Base-by-base conservation (phyloP, 2,888 invertebrate species). In the Eupelmus urozonus region DNA sequence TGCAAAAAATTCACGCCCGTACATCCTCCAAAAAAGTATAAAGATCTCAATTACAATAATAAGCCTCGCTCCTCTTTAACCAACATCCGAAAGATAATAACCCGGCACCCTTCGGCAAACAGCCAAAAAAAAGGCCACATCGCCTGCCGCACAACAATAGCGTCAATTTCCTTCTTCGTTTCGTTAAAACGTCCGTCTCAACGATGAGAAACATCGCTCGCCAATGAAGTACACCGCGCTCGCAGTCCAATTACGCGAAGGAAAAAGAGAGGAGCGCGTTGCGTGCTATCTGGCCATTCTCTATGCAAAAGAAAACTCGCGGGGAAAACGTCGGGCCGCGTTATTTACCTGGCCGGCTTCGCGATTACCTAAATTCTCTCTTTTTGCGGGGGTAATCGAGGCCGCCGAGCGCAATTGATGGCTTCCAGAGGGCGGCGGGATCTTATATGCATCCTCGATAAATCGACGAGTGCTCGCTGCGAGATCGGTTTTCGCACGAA, bases 41-140 rank as follows among this genome's bases (percentile, higher is more conserved):
- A 62, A 72, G 16, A 53, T 34, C 72, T 72, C 72, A 72, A 72
- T 72, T 62, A 63, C 62, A n/a, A 49, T 40, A 7, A 62, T 60
- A 53, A 51, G 71, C 11, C 3, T 25, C 0, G 7, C 27, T 9
- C n/a, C 55, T 13, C 7, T 66, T 16, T 34, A 20, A 11, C 20
- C 4, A 11, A 13, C 29, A 34, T 20, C 13, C 51, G 0, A 0
- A n/a, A 16, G 2, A 45, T 45, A 45, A 51, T 34, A 34, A 42
- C 27, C 5, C 4, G 51, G 18, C 27, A 5, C 13, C 25, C 18
- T 11, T 18, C 11, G 25, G 16, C 34, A 5, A 49, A 27, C 51
- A 11, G 9, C 1, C 1, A 23, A 49, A 49, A 49, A 49, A 45
- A 34, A 34, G 34, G 34, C 3, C 3, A n/a, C n/a, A n/a, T n/a